Percentiles rank a stretch among this genome's conserved stretches.
Conservation (phyloP, 2,797 vertebrate species). For the Microcaecilia unicolor region DNA sequence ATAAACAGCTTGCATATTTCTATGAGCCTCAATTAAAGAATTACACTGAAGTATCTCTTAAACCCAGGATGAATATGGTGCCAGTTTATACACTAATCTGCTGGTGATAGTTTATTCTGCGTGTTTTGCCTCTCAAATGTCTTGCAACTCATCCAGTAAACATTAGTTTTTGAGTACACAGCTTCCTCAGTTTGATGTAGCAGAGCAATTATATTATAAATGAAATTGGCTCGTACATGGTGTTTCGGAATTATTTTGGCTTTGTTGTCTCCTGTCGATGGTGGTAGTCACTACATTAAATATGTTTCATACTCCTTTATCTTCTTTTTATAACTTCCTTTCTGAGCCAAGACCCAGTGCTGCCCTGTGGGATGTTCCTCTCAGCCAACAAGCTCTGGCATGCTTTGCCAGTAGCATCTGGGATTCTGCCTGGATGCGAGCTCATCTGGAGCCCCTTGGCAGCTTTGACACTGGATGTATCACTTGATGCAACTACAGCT, state of each 20-base stretch:
- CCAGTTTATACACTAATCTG: no score
- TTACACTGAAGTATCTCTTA: no score
- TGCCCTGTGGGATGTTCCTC: not conserved
- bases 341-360: not conserved
- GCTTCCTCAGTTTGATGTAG: no score
- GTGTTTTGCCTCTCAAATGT: no score
- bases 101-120: no score
- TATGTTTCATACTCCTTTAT: slow-evolving; percentile 1
- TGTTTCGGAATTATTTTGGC: not conserved
- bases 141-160: no score
- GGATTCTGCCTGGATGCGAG: not conserved
- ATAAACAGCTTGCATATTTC: no score
- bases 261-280: not conserved
- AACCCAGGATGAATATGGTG: no score
- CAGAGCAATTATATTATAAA: not conserved
- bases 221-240: not conserved
- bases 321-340: not conserved
- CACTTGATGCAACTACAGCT: no score
- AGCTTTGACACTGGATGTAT: no score
- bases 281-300: not conserved
- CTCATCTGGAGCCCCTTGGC: not conserved
- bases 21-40: no score
- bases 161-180: no score
- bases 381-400: not conserved
- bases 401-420: not conserved